Conservation (phyloP, 53 echinoderm and acorn worm genomes). For the Stichopus horrens region DNA sequence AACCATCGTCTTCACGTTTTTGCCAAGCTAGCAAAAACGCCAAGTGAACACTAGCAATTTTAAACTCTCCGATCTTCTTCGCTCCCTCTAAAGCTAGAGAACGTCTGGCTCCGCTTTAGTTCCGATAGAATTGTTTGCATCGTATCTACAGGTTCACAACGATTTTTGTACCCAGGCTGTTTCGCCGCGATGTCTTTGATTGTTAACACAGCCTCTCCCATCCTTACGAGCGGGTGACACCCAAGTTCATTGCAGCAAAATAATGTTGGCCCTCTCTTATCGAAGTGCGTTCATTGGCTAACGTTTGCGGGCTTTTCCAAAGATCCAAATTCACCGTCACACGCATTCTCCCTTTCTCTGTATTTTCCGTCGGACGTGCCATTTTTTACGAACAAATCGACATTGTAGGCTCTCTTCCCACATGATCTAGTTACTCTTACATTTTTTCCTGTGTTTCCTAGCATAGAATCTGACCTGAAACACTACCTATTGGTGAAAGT, state of each 20-base stretch:
- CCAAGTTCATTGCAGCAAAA: constrained; percentile 55
- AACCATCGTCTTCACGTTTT: constrained; percentile 11
- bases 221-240: constrained; percentile 57
- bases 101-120: constrained; percentile 20
- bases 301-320: constrained; percentile 51
- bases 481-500: constrained; percentile 56
- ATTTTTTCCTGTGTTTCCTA: constrained; percentile 47
- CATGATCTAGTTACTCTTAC: constrained; percentile 44
- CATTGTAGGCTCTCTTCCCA: constrained; percentile 53
- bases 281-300: constrained; percentile 56
- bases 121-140: constrained; percentile 47
- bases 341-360: too few species aligned
- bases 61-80: constrained; percentile 3
- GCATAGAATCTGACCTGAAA: constrained; percentile 59
- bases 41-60: not conserved
- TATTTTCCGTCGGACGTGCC: too few species aligned
- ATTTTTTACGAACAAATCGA: constrained; percentile 58
- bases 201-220: constrained; percentile 60
- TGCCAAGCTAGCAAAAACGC: not conserved
- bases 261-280: constrained; percentile 65
- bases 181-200: constrained; percentile 43
- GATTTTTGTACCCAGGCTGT: constrained; percentile 24
- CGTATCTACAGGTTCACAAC: constrained; percentile 46
- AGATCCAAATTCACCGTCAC: constrained; percentile 58
- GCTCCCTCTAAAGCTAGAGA: constrained; percentile 25